Percentiles rank a stretch among this genome's conserved stretches.
Evolutionary conservation across 2,888 invertebrate genomes (phyloP).

Genomic region (Embidobia sp.): DNA sequence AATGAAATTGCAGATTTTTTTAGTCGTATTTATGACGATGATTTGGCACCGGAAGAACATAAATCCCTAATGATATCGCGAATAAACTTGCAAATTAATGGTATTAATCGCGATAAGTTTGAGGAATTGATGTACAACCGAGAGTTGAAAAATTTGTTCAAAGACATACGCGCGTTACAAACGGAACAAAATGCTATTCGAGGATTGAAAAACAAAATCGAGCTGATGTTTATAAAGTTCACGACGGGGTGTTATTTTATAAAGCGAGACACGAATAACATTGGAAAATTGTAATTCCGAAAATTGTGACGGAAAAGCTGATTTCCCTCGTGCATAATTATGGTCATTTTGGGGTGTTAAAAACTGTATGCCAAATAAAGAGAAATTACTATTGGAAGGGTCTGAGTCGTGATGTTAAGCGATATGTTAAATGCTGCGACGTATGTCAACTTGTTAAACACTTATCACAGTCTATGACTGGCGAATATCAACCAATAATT

Average conservation of each 20-base stretch:
- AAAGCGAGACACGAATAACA: background rate
- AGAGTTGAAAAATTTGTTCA: constrained; percentile 1
- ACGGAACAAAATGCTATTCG: background rate
- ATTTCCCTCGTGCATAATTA: background rate
- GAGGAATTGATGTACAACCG: background rate
- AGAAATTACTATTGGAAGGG: background rate
- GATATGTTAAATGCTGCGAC: background rate
- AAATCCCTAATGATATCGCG: background rate
- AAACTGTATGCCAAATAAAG: background rate
- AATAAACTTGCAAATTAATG: no score
- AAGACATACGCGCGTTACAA: constrained; percentile 1
- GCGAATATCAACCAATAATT: background rate
- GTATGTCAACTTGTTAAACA: background rate
- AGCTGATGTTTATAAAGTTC: background rate
- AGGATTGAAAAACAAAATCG: background rate
- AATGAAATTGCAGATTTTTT: constrained; percentile 25
- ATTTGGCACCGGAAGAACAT: background rate
- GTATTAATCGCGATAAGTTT: no score
- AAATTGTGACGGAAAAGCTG: background rate
- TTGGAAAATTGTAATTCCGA: background rate
- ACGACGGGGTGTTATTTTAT: background rate
- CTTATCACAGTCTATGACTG: background rate
- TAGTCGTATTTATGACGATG: constrained; percentile 6
- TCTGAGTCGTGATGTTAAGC: background rate
- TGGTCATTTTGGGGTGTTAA: background rate